Conservation (phyloP, 2,113 vertebrate species). For the Apteryx owenii region DNA sequence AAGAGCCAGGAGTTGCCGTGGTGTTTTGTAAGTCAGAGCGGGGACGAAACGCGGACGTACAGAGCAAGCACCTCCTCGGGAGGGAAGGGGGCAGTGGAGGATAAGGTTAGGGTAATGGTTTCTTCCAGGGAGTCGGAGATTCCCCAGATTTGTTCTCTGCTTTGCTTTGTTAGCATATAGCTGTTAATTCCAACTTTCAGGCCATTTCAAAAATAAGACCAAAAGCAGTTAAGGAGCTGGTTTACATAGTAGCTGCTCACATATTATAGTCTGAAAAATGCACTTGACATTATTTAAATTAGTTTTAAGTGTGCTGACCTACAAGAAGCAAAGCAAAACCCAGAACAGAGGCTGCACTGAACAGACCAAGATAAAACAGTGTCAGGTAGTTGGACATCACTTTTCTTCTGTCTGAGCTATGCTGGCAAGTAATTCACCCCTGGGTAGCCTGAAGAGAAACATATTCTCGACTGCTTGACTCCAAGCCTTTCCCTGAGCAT, state of each 20-base stretch:
- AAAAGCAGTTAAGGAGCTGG: neutral
- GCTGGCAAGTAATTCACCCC: neutral
- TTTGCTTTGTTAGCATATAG: neutral
- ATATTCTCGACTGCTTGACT: neutral
- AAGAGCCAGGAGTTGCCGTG: neutral
- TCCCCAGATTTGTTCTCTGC: neutral
- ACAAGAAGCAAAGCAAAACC: neutral
- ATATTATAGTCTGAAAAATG: neutral
- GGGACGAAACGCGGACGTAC: fast-evolving
- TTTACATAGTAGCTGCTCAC: neutral
- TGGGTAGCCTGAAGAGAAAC: neutral
- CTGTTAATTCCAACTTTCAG: neutral
- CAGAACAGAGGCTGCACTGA: neutral
- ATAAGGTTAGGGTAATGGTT: neutral
- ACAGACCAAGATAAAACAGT: neutral
- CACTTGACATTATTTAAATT: neutral
- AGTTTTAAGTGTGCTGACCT: neutral
- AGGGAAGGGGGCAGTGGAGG: neutral
- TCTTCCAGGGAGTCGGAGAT: neutral
- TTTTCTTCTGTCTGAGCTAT: neutral
- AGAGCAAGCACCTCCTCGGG: neutral
- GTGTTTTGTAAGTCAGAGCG: fast-evolving
- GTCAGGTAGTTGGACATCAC: neutral
- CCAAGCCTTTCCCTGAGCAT: neutral
- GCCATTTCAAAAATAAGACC: neutral